phyloP scores from a whole-genome alignment of 2,888 invertebrate genomes.

The Helleia helle region DNA sequence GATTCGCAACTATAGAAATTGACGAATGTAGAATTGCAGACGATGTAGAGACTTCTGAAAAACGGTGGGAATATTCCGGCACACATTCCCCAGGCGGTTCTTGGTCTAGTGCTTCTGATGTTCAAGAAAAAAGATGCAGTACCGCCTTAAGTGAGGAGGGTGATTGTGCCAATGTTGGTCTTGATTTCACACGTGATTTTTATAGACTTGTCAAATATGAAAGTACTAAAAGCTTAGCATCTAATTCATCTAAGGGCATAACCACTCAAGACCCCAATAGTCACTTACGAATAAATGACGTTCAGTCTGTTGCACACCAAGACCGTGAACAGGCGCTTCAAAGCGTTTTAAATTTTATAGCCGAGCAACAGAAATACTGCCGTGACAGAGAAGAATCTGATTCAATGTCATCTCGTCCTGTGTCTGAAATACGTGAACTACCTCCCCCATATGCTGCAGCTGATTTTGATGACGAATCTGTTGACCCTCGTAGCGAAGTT shows the following conservation, averaged over 20 bases:
- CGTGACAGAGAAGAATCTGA: slow-evolving; percentile 74
- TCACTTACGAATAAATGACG: slow-evolving; percentile 59
- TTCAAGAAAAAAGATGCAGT: slow-evolving; percentile 80
- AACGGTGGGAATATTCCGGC: slow-evolving; percentile 78
- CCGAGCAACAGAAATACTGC: slow-evolving; percentile 83
- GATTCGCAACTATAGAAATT: slow-evolving; percentile 78
- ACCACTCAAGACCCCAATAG: slow-evolving; percentile 68
- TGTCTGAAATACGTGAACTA: slow-evolving; percentile 73
- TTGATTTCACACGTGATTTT: slow-evolving; percentile 86
- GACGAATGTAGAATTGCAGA: slow-evolving; percentile 76
- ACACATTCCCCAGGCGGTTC: slow-evolving; percentile 76
- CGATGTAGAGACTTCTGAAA: slow-evolving; percentile 61
- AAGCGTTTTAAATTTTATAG: slow-evolving; percentile 83
- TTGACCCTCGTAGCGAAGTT: slow-evolving; percentile 60
- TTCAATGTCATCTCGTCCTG: slow-evolving; percentile 67
- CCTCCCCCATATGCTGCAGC: slow-evolving; percentile 67
- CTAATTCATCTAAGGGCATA: slow-evolving; percentile 80
- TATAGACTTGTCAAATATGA: slow-evolving; percentile 87
- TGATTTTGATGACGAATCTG: slow-evolving; percentile 63
- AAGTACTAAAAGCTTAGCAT: slow-evolving; percentile 85
- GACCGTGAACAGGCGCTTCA: slow-evolving; percentile 81
- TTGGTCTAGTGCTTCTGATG: slow-evolving; percentile 73
- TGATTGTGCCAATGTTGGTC: slow-evolving; percentile 78
- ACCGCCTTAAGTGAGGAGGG: slow-evolving; percentile 81
- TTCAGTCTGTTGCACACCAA: slow-evolving; percentile 61